Conservation (phyloP, 53 echinoderm and acorn worm species). For the Astropecten irregularis region DNA sequence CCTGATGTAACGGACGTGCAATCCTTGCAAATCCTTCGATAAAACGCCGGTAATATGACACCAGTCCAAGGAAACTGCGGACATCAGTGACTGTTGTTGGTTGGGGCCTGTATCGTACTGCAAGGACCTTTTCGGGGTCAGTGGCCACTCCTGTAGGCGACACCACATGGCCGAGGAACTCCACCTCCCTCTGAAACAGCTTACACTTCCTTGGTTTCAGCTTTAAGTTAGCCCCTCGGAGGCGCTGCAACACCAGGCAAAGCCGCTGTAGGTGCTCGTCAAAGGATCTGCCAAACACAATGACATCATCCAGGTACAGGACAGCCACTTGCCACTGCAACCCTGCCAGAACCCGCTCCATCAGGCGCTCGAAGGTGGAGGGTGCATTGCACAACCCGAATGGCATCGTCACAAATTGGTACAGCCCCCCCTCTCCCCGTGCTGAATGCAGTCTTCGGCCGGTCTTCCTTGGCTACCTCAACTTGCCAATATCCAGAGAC, state of each 20-base stretch:
- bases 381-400: constrained; percentile 21
- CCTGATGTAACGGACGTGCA: not conserved
- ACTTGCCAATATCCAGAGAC: constrained; percentile 57
- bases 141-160: constrained; percentile 35
- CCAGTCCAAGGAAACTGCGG: constrained; percentile 14
- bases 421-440: constrained; percentile 46
- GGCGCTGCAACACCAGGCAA: constrained; percentile 13
- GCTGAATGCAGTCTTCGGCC: constrained; percentile 54
- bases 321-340: constrained; percentile 53
- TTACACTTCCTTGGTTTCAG: constrained; percentile 41
- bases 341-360: constrained; percentile 19
- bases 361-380: constrained; percentile 36
- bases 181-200: constrained; percentile 25
- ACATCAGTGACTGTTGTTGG: constrained; percentile 11
- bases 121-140: constrained; percentile 39
- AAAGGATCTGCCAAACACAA: constrained; percentile 54
- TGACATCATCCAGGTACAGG: constrained; percentile 41
- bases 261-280: constrained; percentile 39
- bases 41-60: constrained; percentile 5
- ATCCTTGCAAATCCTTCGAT: not conserved
- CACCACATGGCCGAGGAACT: constrained; percentile 54
- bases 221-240: constrained; percentile 36
- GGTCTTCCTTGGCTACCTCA: constrained; percentile 2
- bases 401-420: constrained; percentile 34
- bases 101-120: constrained; percentile 34